phyloP scores from a whole-genome alignment of 2,797 vertebrate species.

The Leuciscus waleckii region DNA sequence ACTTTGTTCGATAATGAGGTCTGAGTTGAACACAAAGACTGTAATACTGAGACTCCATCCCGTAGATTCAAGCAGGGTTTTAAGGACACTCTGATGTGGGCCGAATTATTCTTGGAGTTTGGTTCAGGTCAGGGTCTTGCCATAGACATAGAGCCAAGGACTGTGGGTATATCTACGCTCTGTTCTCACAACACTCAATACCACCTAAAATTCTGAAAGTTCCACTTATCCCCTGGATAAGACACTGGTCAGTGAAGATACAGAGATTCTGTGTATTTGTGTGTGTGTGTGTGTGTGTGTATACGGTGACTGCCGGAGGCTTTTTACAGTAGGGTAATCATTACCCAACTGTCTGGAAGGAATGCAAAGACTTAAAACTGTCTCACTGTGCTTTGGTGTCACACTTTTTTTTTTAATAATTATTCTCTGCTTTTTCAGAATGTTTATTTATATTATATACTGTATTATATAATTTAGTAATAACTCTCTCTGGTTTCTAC shows the following conservation, averaged over 20 bases:
- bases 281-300: constrained; percentile 3
- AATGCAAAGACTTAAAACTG: constrained; percentile 8
- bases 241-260: constrained; percentile 5
- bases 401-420: not conserved
- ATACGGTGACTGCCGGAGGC: constrained; percentile 18
- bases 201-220: constrained; percentile 15
- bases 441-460: not conserved
- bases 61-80: constrained; percentile 69
- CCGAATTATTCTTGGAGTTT: constrained; percentile 70
- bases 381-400: not conserved
- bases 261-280: not conserved
- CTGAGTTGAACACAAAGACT: constrained; percentile 62
- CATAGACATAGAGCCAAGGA: constrained; percentile 62
- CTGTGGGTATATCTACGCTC: constrained; percentile 69
- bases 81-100: constrained; percentile 72
- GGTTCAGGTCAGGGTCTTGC: constrained; percentile 58
- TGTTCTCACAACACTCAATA: constrained; percentile 43
- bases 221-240: constrained; percentile 13
- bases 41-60: constrained; percentile 33
- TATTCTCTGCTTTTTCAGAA: not conserved
- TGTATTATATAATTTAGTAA: not conserved
- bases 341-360: constrained; percentile 40
- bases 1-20: constrained; percentile 67
- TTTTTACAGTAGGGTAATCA: constrained; percentile 47
- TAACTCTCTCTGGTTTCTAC: constrained; percentile 2